Percentiles rank a stretch among this genome's conserved stretches.
Conservation (phyloP, 2,888 invertebrate species). For the Coecobrya sp. region DNA sequence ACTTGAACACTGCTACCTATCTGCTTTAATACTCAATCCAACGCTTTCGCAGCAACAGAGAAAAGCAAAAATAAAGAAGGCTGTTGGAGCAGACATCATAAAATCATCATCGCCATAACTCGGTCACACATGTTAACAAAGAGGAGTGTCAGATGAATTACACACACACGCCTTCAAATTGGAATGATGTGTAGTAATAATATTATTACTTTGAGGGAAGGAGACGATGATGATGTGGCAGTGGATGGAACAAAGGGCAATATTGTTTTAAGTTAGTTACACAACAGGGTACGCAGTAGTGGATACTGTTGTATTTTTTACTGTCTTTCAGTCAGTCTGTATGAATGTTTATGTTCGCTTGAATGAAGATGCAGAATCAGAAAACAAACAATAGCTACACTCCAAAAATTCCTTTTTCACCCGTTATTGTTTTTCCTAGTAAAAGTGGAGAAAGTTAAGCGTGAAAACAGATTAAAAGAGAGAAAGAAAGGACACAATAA, state of each 20-base stretch:
- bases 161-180: constrained; percentile 44
- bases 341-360: too few species aligned
- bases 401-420: too few species aligned
- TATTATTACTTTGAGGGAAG: constrained; percentile 3
- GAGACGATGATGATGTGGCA: too few species aligned
- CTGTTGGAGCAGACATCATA: not conserved
- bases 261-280: too few species aligned
- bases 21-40: not conserved
- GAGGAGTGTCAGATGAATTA: constrained; percentile 49
- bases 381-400: not conserved
- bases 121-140: constrained; percentile 45
- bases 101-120: constrained; percentile 45
- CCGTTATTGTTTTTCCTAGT: not conserved
- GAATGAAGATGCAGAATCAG: not conserved
- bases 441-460: constrained; percentile 31
- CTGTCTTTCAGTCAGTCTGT: too few species aligned
- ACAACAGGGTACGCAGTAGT: too few species aligned
- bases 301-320: too few species aligned
- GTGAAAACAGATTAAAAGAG: constrained; percentile 1
- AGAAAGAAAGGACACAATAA: not conserved
- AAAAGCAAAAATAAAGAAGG: not conserved
- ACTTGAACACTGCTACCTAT: not conserved
- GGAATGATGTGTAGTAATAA: constrained; percentile 35
- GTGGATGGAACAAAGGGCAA: too few species aligned
- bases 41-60: not conserved